Percentiles rank a stretch among this genome's conserved stretches.
These are phyloP conservation scores for Struthidea cinerea DNA, from an alignment of 2,113 vertebrate species.

Conservation along the genomic window DNA sequence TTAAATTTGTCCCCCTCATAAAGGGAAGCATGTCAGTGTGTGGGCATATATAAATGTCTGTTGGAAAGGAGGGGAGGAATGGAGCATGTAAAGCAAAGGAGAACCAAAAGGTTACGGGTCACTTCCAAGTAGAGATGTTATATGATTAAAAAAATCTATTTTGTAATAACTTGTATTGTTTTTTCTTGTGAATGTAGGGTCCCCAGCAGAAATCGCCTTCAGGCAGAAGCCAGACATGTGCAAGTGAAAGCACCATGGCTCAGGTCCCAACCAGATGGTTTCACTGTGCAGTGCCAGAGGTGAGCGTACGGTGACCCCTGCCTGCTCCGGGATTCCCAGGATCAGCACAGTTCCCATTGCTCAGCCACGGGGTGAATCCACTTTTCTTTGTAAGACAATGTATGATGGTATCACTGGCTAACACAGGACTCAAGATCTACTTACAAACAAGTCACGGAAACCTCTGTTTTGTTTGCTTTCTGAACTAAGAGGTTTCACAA, in stretches of 20 bases:
- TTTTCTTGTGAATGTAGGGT: not conserved
- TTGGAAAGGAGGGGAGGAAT: not conserved
- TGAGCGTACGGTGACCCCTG: fast-evolving
- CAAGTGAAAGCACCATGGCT: not conserved
- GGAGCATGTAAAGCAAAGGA: not conserved
- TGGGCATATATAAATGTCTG: not conserved
- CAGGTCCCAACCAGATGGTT: not conserved
- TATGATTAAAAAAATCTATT: not conserved
- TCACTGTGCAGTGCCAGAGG: not conserved
- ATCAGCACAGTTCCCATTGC: not conserved
- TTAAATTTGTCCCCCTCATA: not conserved
- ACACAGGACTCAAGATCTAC: not conserved
- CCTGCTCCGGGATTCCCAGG: not conserved
- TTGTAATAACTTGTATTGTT: not conserved
- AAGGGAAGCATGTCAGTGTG: not conserved
- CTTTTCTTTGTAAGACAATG: not conserved
- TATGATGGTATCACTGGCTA: not conserved
- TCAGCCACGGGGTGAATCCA: not conserved
- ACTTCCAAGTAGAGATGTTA: not conserved
- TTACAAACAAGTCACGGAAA: not conserved
- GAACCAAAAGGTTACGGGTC: not conserved
- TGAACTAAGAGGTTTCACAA: not conserved
- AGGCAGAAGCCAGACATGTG: not conserved
- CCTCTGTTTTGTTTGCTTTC: not conserved
- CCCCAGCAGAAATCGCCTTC: not conserved